A percentile compares a stretch with the other conserved stretches of the same genome.
These are phyloP conservation scores for Drosophila oshimai DNA, from an alignment of 1,140 invertebrate genomes.

Conservation along the genomic window DNA sequence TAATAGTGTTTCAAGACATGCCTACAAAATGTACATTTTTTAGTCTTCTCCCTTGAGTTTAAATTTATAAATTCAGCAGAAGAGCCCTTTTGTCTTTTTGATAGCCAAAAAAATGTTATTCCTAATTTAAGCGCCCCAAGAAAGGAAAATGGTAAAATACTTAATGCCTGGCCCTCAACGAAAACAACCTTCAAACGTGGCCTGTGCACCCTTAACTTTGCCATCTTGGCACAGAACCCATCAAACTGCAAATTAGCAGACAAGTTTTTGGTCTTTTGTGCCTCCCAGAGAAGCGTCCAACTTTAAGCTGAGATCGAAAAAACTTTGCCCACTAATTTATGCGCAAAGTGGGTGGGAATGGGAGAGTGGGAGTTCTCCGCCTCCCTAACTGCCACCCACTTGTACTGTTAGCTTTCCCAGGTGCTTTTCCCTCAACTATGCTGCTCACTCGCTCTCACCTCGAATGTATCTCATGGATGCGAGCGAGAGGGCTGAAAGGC, in stretches of 20 bases:
- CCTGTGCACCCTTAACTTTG: conserved; percentile 12
- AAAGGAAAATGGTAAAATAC: conserved; percentile 1
- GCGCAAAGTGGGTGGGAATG: conserved; percentile 14
- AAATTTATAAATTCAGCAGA: too few relatives aligned
- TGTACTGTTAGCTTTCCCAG: conserved; percentile 47
- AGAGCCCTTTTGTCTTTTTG: not conserved
- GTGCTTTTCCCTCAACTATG: conserved; percentile 15
- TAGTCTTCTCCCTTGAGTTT: not conserved
- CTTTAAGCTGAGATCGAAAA: conserved; percentile 47
- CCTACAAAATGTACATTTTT: too few relatives aligned
- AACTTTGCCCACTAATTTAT: conserved; percentile 54
- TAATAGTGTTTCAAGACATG: too few relatives aligned
- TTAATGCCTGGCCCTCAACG: conserved; percentile 23
- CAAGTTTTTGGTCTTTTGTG: not conserved
- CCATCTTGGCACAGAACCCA: conserved; percentile 15
- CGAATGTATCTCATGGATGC: not conserved
- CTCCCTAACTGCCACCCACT: conserved; percentile 21
- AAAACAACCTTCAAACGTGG: conserved; percentile 15
- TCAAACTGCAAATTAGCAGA: conserved; percentile 39
- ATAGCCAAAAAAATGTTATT: not conserved
- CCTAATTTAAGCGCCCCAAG: conserved; percentile 1
- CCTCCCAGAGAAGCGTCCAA: not conserved
- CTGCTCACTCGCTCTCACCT: not conserved
- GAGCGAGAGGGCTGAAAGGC: not conserved
- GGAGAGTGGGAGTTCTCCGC: not conserved